Percentiles rank a stretch among this genome's conserved stretches.
Conservation (phyloP, 1,140 invertebrate species). For the Druon quercuslanigerum region DNA sequence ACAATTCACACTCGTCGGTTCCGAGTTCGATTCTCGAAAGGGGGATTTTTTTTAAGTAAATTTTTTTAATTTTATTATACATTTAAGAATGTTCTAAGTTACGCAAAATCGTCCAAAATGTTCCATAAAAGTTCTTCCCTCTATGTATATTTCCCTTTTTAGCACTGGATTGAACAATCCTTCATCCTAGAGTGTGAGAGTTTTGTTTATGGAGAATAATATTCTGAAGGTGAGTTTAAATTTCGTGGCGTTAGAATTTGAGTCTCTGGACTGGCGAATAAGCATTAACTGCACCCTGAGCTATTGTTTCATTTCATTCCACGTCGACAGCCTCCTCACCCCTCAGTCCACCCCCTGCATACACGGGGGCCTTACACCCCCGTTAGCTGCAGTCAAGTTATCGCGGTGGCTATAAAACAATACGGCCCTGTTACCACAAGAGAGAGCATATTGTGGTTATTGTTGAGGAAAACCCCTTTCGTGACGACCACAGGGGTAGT, state of each 20-base stretch:
- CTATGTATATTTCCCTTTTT: no score
- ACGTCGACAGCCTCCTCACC: conserved; percentile 32
- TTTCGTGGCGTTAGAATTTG: conserved; percentile 58
- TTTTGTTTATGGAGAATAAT: no score
- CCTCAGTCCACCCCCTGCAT: conserved; percentile 36
- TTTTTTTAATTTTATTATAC: no score
- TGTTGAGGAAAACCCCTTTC: conserved; percentile 52
- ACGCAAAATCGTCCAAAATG: no score
- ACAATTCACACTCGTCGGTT: no score
- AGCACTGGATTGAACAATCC: no score
- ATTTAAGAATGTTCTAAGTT: no score
- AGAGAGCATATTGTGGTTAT: conserved; percentile 67
- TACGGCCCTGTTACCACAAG: conserved; percentile 57
- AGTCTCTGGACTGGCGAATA: conserved; percentile 46
- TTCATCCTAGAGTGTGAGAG: no score
- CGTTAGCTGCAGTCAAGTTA: conserved; percentile 57
- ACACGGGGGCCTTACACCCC: conserved; percentile 53
- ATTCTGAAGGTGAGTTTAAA: conserved; percentile 30
- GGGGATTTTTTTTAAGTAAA: no score
- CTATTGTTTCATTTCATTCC: conserved; percentile 68
- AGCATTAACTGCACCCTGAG: conserved; percentile 68
- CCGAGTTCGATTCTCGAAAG: no score
- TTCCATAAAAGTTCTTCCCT: no score
- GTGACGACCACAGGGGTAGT: conserved; percentile 48
- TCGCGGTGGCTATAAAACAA: conserved; percentile 70